Conservation (phyloP, 1,140 invertebrate species). For the Sitophilus oryzae region DNA sequence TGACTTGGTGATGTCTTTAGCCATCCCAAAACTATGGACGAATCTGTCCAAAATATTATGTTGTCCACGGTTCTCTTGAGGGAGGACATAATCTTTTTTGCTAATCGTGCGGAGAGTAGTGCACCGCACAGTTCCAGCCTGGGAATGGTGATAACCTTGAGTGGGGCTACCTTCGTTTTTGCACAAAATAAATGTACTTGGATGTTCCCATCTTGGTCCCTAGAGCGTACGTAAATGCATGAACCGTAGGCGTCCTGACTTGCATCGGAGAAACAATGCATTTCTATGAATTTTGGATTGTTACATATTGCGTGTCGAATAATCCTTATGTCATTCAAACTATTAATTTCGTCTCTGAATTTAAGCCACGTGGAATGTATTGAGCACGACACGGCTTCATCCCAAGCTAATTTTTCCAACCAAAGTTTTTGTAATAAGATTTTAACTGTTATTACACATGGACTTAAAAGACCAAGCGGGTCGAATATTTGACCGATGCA, state of each 20-base stretch:
- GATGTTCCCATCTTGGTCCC: no score
- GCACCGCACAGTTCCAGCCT: no score
- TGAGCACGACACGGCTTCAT: constrained; percentile 19
- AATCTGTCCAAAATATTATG: constrained; percentile 24
- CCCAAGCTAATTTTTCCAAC: constrained; percentile 17
- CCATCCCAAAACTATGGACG: constrained; percentile 22
- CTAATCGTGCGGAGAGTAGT: no score
- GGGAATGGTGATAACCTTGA: no score
- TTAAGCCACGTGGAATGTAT: neutral
- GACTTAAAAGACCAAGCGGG: constrained; percentile 26
- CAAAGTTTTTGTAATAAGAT: constrained; percentile 27
- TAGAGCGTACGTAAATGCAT: neutral
- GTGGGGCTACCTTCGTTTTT: no score
- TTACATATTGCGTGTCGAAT: neutral
- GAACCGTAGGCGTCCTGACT: neutral
- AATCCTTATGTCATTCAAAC: neutral
- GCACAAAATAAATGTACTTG: no score
- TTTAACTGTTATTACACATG: constrained; percentile 25
- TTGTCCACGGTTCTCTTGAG: neutral
- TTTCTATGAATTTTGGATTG: neutral
- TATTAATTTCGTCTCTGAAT: neutral
- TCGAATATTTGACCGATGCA: constrained; percentile 12
- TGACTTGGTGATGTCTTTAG: constrained; percentile 12
- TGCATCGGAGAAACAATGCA: no score
- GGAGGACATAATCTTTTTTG: no score